Percentiles rank a stretch among this genome's conserved stretches.
Conservation (phyloP, 2,888 invertebrate species). For the Heliconius erato region DNA sequence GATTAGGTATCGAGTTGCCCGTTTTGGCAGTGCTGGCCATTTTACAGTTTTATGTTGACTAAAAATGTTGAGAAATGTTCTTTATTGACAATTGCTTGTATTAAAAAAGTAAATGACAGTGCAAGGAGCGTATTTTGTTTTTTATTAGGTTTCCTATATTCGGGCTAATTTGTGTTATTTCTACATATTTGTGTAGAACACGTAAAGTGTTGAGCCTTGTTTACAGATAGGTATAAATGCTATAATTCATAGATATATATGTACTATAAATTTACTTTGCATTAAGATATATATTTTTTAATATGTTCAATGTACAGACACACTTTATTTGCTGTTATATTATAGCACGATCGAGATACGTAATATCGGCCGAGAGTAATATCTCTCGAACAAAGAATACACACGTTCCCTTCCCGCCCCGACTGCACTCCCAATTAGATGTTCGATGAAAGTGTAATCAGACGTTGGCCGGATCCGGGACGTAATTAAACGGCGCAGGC, state of each 20-base stretch:
- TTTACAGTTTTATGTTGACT: background rate
- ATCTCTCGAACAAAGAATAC: slow-evolving; percentile 80
- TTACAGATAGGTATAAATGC: background rate
- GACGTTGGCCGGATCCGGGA: slow-evolving; percentile 82
- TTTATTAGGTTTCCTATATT: background rate
- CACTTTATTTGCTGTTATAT: background rate
- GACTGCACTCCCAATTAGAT: slow-evolving; percentile 85
- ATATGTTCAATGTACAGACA: background rate
- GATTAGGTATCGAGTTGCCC: slow-evolving; percentile 48
- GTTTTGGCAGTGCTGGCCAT: slow-evolving; percentile 40
- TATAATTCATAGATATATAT: too few relatives aligned
- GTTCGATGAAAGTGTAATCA: slow-evolving; percentile 86
- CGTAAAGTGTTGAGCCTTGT: background rate
- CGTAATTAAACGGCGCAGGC: slow-evolving; percentile 85
- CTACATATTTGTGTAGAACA: background rate
- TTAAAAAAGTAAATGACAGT: background rate
- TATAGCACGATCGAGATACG: slow-evolving; percentile 55
- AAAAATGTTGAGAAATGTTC: background rate
- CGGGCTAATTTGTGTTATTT: background rate
- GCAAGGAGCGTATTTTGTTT: background rate
- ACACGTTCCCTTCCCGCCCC: slow-evolving; percentile 70
- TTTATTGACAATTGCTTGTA: background rate
- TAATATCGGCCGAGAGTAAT: slow-evolving; percentile 77
- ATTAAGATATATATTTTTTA: background rate
- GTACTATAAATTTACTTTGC: background rate